phyloP scores from a whole-genome alignment of 2,888 invertebrate species.

The Drosophila subquinaria region DNA sequence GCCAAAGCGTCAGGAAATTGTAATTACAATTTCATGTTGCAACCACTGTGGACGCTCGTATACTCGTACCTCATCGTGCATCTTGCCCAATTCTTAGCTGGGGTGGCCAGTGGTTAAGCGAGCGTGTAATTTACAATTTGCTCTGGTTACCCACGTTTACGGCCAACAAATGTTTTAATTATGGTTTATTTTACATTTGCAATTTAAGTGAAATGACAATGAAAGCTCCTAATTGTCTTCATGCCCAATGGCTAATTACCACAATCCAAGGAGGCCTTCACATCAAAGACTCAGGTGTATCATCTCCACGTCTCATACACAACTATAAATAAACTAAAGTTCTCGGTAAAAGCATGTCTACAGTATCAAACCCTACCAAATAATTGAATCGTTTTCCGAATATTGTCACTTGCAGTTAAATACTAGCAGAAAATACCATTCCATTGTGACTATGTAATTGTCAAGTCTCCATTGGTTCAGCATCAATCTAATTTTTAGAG shows the following conservation, averaged over 20 bases:
- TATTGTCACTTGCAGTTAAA: too few relatives aligned
- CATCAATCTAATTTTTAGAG: too few relatives aligned
- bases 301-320: background rate
- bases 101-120: constrained; percentile 84
- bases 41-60: constrained; percentile 55
- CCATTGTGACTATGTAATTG: too few relatives aligned
- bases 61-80: constrained; percentile 26
- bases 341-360: too few relatives aligned
- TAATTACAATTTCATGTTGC: constrained; percentile 75
- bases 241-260: constrained; percentile 25
- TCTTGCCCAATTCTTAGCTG: constrained; percentile 53
- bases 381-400: too few relatives aligned
- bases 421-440: too few relatives aligned
- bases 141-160: constrained; percentile 77
- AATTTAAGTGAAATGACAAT: constrained; percentile 52
- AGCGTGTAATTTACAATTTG: constrained; percentile 85
- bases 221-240: constrained; percentile 40
- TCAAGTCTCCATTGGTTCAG: too few relatives aligned
- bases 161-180: constrained; percentile 73
- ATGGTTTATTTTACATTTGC: constrained; percentile 64
- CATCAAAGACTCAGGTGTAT: constrained; percentile 6
- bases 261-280: background rate
- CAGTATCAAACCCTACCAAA: too few relatives aligned
- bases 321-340: background rate
- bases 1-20: constrained; percentile 58